Evolutionary conservation across 2,888 invertebrate species (phyloP), one percentile per base, ranked within the genome.

Genomic region (Blastobasis lacticolella): DNA sequence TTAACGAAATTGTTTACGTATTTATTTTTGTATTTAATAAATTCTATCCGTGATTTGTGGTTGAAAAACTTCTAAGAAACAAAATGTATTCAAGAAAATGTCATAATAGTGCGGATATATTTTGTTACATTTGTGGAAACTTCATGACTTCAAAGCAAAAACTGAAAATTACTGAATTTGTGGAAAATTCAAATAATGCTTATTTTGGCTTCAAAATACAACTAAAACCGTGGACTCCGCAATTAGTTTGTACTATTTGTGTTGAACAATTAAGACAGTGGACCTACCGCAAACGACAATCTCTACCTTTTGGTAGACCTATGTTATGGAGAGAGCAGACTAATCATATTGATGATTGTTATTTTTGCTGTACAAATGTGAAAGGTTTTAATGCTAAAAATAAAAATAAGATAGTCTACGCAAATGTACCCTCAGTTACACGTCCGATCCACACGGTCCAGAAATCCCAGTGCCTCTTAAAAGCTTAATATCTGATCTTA

Each of bases 271-370:
- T 50, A 37, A 38, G 50, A 46, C 10, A 38, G 37, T 50, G 50
- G 40, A 6, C 47, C 9, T 47, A 48, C 10, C 4, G 10, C n/a
- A 43, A 51, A 41, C 46, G 46, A 50, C 46, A 46, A 40, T 10
- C 38, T 50, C 40, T 50, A 40, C 46, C 46, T 41, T 50, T 46
- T 37, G 10, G 44, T 42, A 10, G 40, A 37, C 47, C 44, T 37
- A 48, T 47, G 37, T 47, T 51, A 8, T 46, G 51, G 51, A 42
- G 47, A 7, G 44, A 51, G 47, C 48, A 43, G 5, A 44, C 47
- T 5, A 51, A 51, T 43, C 51, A 51, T 51, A 47, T 47, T 7
- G 47, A 51, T 10, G 47, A 51, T 36, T 51, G 47, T 43, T 50
- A 50, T 46, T 47, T 51, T 38, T 42, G 47, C 38, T 42, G 38